Evolutionary conservation across 1,140 invertebrate species (phyloP), one percentile per base, ranked within the genome.

Genomic region (Myzus persicae): DNA sequence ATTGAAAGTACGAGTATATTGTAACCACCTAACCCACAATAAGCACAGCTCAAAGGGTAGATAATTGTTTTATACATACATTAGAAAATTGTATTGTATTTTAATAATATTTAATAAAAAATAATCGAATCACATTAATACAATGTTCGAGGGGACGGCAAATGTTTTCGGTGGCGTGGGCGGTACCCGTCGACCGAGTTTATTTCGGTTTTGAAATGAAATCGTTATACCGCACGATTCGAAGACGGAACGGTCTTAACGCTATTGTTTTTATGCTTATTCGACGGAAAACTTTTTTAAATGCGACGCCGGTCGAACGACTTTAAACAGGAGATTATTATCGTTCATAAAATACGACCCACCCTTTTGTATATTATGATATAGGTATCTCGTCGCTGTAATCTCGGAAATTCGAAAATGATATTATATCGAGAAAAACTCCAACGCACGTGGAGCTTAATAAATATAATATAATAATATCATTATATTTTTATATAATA

Each of bases 271-370:
- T 76, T 76, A 76, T 76, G 59, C 18, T 87, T 87, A 44, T 87
- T 87, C 31, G 85, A 9, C 20, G 44, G 4, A 24, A 31, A 48
- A 26, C 11, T n/a, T 54, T 46, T 51, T 88, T 48, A 38, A 22
- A 48, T 88, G n/a, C 31, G n/a, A 18, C 31, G 40, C 22, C 24
- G 48, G 88, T 90, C 24, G 38, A 59, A 90, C 51, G 36, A 26
- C 22, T 38, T 42, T 40, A 54, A 18, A 54, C n/a, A 59, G 46
- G 89, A 90, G 89, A 90, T 90, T 90, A 67, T 90, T 22, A 90
- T 90, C 89, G 54, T 59, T 67, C 44, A n/a, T 59, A 90, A 90
- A 90, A 59, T 59, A 24, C 38, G 38, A 42, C 38, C 48, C 46
- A 31, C 18, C n/a, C n/a, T n/a, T 36, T 51, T 89, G 20, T 42